Percentiles rank a stretch among this genome's conserved stretches.
phyloP scores from a whole-genome alignment of 2,797 vertebrate genomes.

The Lutjanus argentimaculatus region DNA sequence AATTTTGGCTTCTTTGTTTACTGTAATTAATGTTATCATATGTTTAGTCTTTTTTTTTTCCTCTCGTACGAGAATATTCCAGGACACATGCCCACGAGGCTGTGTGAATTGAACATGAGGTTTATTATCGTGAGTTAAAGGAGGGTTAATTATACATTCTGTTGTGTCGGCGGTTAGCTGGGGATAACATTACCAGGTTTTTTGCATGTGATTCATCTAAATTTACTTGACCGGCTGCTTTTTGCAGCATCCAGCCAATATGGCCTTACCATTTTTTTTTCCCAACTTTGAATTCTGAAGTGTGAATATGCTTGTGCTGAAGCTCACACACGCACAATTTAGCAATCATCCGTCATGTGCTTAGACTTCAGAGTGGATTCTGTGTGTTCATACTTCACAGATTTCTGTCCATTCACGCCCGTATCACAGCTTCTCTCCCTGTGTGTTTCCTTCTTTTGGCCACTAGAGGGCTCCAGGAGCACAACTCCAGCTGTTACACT shows the following conservation, averaged over 20 bases:
- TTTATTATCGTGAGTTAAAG: conserved; percentile 50
- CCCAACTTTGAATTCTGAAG: conserved; percentile 37
- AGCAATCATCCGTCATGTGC: conserved; percentile 1
- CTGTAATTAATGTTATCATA: conserved; percentile 74
- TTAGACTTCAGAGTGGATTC: conserved; percentile 1
- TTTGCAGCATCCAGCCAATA: conserved; percentile 67
- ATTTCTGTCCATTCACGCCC: background rate
- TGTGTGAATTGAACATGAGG: conserved; percentile 50
- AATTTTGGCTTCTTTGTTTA: conserved; percentile 73
- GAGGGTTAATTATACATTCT: conserved; percentile 47
- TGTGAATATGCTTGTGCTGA: conserved; percentile 46
- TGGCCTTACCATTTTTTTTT: conserved; percentile 73
- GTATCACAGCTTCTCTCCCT: background rate
- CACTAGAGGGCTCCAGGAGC: conserved; percentile 61
- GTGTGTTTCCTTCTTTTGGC: conserved; percentile 37
- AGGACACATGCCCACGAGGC: conserved; percentile 60
- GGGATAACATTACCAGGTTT: conserved; percentile 36
- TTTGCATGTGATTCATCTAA: conserved; percentile 58
- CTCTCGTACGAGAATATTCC: conserved; percentile 72
- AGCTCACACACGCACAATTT: conserved; percentile 33
- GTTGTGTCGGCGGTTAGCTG: conserved; percentile 31
- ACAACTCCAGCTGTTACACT: conserved; percentile 51
- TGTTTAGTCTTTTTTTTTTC: conserved; percentile 69
- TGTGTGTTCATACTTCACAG: conserved; percentile 10
- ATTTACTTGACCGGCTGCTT: conserved; percentile 75